Percentiles rank a stretch among this genome's conserved stretches.
Evolutionary conservation across 2,113 vertebrate species (phyloP).

Genomic region (Galeopterus variegatus): DNA sequence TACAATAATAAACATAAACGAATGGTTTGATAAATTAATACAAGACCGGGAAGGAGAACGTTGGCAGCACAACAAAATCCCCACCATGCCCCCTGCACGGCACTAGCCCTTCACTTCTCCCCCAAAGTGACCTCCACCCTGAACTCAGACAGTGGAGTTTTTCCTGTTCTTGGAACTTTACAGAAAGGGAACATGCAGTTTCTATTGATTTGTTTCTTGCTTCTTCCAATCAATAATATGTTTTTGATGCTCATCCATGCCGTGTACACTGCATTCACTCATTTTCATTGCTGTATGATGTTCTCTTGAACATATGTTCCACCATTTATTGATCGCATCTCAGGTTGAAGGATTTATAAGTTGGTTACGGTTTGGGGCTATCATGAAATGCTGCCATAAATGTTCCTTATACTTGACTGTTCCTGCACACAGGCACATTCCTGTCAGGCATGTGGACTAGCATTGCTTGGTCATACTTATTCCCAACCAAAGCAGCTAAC

Average conservation of each 20-base stretch:
- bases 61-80: neutral
- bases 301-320: rapidly evolving
- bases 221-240: neutral
- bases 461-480: neutral
- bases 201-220: neutral
- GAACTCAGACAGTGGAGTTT: neutral
- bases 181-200: neutral
- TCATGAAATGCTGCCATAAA: neutral
- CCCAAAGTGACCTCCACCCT: neutral
- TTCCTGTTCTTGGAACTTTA: neutral
- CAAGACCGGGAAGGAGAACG: neutral
- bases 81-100: no score
- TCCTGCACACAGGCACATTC: neutral
- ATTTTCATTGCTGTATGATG: no score
- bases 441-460: no score
- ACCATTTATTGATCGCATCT: neutral
- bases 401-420: neutral
- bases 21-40: neutral
- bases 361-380: neutral
- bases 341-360: neutral
- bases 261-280: neutral
- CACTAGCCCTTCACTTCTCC: neutral
- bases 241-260: no score
- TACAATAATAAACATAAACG: neutral
- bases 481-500: neutral